Conservation (phyloP, 2,888 invertebrate genomes). For the Andrena dorsata region DNA sequence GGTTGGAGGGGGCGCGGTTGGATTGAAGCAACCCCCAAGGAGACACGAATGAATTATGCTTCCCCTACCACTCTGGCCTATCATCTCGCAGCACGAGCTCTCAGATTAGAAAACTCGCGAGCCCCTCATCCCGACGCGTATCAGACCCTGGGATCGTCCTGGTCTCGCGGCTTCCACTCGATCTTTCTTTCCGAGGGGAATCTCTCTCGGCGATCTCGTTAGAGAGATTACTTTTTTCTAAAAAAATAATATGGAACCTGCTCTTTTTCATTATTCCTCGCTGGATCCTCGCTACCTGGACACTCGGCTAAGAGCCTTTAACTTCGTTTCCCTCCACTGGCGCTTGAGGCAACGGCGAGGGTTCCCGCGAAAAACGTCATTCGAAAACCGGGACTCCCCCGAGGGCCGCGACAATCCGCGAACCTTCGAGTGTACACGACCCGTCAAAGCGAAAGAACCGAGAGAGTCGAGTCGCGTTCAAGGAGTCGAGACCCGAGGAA, state of each 20-base stretch:
- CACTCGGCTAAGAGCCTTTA: too few relatives aligned
- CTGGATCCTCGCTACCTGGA: too few relatives aligned
- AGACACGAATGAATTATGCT: slow-evolving; percentile 57
- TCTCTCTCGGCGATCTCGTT: slow-evolving; percentile 1
- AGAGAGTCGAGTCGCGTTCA: background rate
- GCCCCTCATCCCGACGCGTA: slow-evolving; percentile 23
- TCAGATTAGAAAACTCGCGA: slow-evolving; percentile 51
- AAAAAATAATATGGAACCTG: background rate
- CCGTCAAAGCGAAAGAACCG: background rate
- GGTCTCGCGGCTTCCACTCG: slow-evolving; percentile 11
- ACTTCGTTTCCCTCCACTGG: too few relatives aligned
- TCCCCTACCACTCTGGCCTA: slow-evolving; percentile 13
- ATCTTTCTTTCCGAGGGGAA: background rate
- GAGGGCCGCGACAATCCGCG: background rate
- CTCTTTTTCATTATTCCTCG: too few relatives aligned
- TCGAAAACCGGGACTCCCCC: background rate
- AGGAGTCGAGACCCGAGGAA: slow-evolving; percentile 1
- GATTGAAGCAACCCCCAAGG: slow-evolving; percentile 49
- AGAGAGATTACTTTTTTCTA: background rate
- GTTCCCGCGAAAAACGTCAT: too few relatives aligned
- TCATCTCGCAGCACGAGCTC: slow-evolving; percentile 42
- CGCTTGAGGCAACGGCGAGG: too few relatives aligned
- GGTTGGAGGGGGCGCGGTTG: slow-evolving; percentile 14
- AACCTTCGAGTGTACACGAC: background rate
- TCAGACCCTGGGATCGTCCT: slow-evolving; percentile 41